These are phyloP conservation scores for Montipora cactus DNA, from an alignment of 64 coral and sea anemone genomes.

Conservation along the genomic window DNA sequence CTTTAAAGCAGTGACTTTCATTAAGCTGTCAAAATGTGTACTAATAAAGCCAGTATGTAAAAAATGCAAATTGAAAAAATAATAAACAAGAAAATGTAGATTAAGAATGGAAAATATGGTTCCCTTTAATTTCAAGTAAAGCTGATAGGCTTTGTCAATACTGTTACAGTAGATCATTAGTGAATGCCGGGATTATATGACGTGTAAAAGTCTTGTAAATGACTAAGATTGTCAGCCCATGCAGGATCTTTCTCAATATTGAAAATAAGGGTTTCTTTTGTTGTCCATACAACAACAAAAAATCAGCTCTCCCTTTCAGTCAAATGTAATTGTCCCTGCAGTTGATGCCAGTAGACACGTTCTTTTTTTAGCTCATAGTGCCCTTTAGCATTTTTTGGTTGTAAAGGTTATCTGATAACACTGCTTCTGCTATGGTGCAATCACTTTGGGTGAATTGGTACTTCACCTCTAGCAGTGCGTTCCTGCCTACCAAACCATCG, in stretches of 20 bases:
- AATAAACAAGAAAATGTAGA: not conserved
- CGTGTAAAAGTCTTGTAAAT: not conserved
- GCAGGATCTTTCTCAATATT: too few relatives aligned
- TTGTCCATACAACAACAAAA: conserved; percentile 76
- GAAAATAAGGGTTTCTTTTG: too few relatives aligned
- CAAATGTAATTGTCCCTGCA: conserved; percentile 51
- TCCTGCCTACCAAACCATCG: conserved; percentile 61
- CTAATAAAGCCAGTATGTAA: too few relatives aligned
- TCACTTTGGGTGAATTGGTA: conserved; percentile 63
- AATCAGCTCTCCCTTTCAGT: conserved; percentile 36
- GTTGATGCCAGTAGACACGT: conserved; percentile 26
- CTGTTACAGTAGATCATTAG: conserved; percentile 34
- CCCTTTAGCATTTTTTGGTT: conserved; percentile 7
- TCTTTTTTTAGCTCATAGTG: conserved; percentile 5
- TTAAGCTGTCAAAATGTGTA: too few relatives aligned
- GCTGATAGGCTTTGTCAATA: conserved; percentile 4
- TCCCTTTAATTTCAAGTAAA: not conserved
- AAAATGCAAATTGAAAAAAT: not conserved
- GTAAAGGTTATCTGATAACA: conserved; percentile 46
- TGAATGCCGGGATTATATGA: conserved; percentile 41
- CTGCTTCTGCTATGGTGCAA: conserved; percentile 61
- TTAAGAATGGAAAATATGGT: not conserved
- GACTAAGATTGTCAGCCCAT: too few relatives aligned
- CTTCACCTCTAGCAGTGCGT: conserved; percentile 61
- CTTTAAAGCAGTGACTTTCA: not conserved